A percentile compares a stretch with the other conserved stretches of the same genome.
Conservation (phyloP, 2,888 invertebrate genomes). For the Drosophila mimica region DNA sequence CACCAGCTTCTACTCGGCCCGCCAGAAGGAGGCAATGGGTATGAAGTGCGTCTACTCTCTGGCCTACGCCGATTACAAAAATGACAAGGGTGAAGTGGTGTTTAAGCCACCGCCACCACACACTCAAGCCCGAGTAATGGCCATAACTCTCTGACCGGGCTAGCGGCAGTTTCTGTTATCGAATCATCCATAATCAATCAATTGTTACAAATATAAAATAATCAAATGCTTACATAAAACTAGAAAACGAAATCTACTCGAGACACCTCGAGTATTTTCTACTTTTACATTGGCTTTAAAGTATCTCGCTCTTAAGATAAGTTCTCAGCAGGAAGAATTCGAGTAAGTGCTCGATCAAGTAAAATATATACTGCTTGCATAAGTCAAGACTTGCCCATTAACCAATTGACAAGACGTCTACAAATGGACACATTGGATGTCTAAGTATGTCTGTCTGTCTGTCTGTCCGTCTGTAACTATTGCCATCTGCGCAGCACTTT, state of each 20-base stretch:
- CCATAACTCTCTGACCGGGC: constrained; percentile 7
- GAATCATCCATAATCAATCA: background rate
- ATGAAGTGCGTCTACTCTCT: constrained; percentile 59
- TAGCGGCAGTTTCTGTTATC: background rate
- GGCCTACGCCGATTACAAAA: constrained; percentile 60
- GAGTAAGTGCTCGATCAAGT: no score
- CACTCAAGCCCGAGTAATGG: constrained; percentile 22
- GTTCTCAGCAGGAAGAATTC: background rate
- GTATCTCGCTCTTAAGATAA: background rate
- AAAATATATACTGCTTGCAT: background rate
- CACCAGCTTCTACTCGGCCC: constrained; percentile 65
- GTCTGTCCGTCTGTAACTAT: constrained; percentile 1
- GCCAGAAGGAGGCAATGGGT: constrained; percentile 55
- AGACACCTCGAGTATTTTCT: background rate
- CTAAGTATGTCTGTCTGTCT: no score
- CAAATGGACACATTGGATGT: background rate
- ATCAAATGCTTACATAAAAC: background rate
- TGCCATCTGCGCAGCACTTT: constrained; percentile 12
- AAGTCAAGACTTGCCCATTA: constrained; percentile 8
- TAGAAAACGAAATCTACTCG: background rate
- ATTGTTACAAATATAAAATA: background rate
- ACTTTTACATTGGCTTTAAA: background rate
- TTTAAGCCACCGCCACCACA: constrained; percentile 61
- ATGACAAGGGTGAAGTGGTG: constrained; percentile 43
- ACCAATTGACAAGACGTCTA: constrained; percentile 23